These are phyloP conservation scores for Temnothorax unifasciatus DNA, from an alignment of 2,888 invertebrate genomes.

Conservation along the genomic window DNA sequence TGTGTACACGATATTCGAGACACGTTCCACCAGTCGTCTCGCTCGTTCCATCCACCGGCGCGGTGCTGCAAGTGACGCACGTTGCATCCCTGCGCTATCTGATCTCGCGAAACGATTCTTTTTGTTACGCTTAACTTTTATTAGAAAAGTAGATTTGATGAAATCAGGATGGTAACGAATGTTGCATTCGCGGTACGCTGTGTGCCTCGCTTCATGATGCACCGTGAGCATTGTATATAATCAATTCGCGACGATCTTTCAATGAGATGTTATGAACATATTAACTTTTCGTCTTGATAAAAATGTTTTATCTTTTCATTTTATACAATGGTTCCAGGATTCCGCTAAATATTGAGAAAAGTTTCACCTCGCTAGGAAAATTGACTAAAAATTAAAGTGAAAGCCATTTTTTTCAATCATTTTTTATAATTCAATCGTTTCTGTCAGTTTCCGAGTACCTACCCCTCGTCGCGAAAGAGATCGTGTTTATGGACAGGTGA, in stretches of 20 bases:
- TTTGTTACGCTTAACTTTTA: not conserved
- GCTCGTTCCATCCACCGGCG: conserved; percentile 44
- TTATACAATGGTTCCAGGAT: not conserved
- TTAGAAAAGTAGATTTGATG: not conserved
- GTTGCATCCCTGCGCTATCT: conserved; percentile 26
- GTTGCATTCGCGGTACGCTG: not conserved
- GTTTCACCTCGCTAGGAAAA: not conserved
- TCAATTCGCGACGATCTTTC: not conserved
- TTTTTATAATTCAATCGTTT: conserved; percentile 6
- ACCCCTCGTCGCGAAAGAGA: not conserved
- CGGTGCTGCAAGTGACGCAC: conserved; percentile 32
- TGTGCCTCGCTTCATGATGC: too few relatives aligned
- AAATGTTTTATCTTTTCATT: not conserved
- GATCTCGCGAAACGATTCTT: conserved; percentile 32
- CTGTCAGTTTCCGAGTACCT: not conserved
- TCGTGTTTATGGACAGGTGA: conserved; percentile 38
- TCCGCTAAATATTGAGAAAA: not conserved
- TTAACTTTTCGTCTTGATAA: not conserved
- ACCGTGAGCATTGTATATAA: not conserved
- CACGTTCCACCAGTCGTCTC: conserved; percentile 51
- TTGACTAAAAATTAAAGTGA: not conserved
- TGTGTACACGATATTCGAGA: conserved; percentile 56
- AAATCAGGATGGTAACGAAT: not conserved
- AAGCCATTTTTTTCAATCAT: not conserved
- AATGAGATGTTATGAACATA: not conserved